Evolutionary conservation across 1,140 invertebrate species (phyloP).

Genomic region (Atta colombica): DNA sequence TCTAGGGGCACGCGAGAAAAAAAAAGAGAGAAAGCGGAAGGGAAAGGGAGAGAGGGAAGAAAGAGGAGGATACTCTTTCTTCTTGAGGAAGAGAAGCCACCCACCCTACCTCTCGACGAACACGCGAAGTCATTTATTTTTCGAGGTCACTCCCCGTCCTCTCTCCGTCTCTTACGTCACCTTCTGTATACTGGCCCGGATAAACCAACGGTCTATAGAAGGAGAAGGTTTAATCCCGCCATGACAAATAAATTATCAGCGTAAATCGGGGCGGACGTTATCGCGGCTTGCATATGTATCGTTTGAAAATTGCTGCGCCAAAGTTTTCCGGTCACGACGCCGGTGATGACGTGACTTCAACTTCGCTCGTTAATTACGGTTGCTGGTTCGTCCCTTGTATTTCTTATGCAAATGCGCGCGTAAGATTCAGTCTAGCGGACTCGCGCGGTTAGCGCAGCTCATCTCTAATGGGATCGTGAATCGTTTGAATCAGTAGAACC

Average conservation of each 20-base stretch:
- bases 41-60: not conserved
- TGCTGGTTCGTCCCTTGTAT: slow-evolving; percentile 25
- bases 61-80: slow-evolving; percentile 47
- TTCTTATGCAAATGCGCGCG: slow-evolving; percentile 60
- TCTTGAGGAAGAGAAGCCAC: slow-evolving; percentile 52
- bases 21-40: slow-evolving; percentile 19
- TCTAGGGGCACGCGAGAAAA: slow-evolving; percentile 59
- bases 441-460: slow-evolving; percentile 36
- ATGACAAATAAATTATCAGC: slow-evolving; percentile 60
- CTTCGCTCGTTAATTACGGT: slow-evolving; percentile 53
- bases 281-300: slow-evolving; percentile 26
- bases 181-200: slow-evolving; percentile 33
- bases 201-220: slow-evolving; percentile 29
- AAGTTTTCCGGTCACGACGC: slow-evolving; percentile 47
- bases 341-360: slow-evolving; percentile 48
- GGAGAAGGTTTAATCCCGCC: slow-evolving; percentile 33
- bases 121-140: slow-evolving; percentile 74
- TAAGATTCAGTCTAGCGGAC: slow-evolving; percentile 17
- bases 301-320: slow-evolving; percentile 53
- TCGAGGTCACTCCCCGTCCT: slow-evolving; percentile 24
- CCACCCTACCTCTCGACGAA: slow-evolving; percentile 56
- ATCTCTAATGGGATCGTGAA: slow-evolving; percentile 52
- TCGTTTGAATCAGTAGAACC: slow-evolving; percentile 21
- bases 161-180: slow-evolving; percentile 1
- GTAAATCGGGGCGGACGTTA: slow-evolving; percentile 50